A percentile compares a stretch with the other conserved stretches of the same genome.
Conservation (phyloP, 2,113 vertebrate genomes). For the Ochotona curzoniae region DNA sequence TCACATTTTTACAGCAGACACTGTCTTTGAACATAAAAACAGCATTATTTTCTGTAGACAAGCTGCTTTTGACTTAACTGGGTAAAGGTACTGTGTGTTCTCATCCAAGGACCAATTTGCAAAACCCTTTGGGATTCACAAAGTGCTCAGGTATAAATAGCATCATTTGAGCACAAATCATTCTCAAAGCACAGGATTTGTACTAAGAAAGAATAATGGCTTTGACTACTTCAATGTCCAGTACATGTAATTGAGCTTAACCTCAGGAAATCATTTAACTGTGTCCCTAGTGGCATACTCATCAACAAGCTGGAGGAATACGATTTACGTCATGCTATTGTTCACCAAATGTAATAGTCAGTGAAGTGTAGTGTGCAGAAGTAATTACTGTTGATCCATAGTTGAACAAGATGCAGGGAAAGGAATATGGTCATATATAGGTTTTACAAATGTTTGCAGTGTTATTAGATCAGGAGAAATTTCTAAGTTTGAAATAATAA, state of each 20-base stretch:
- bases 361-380: background rate
- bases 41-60: background rate
- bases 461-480: background rate
- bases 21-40: constrained; percentile 12
- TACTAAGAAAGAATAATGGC: constrained; percentile 56
- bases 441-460: background rate
- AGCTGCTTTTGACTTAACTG: constrained; percentile 4
- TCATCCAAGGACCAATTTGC: constrained; percentile 12
- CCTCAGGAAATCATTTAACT: constrained; percentile 54
- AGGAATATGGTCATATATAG: background rate
- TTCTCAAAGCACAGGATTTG: constrained; percentile 56
- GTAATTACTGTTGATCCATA: constrained; percentile 18
- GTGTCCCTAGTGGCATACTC: constrained; percentile 13
- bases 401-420: background rate
- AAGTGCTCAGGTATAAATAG: constrained; percentile 61
- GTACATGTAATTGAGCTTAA: constrained; percentile 59
- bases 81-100: background rate
- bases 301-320: constrained; percentile 58
- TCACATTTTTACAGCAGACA: background rate
- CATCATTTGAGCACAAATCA: constrained; percentile 58
- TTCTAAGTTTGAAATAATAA: constrained; percentile 28
- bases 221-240: constrained; percentile 49
- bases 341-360: constrained; percentile 12
- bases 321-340: background rate
- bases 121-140: constrained; percentile 61